A percentile compares a stretch with the other conserved stretches of the same genome.
Evolutionary conservation across 2,888 invertebrate species (phyloP).

Genomic region (Philonicus albiceps): DNA sequence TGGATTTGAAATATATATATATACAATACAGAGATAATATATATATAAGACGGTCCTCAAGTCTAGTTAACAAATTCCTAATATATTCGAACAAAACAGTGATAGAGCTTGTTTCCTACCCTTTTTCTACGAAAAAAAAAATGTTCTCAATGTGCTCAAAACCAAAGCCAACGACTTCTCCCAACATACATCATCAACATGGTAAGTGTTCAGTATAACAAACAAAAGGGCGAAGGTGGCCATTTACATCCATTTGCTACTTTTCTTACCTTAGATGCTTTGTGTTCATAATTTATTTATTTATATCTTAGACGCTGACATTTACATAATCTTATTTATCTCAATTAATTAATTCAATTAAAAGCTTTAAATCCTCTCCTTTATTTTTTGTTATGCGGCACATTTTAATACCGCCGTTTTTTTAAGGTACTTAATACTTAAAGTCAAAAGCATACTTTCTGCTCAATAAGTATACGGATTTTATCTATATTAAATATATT

Average conservation of each 20-base stretch:
- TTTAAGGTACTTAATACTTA: no score
- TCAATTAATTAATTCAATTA: neutral
- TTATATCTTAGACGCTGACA: neutral
- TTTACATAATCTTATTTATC: neutral
- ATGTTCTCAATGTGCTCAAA: slow-evolving; percentile 64
- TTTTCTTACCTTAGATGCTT: neutral
- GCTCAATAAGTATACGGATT: no score
- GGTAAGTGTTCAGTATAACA: slow-evolving; percentile 8
- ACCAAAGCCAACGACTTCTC: slow-evolving; percentile 59
- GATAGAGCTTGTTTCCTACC: neutral
- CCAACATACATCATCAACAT: slow-evolving; percentile 52
- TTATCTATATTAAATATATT: no score
- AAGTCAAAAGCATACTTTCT: no score
- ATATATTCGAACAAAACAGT: slow-evolving; percentile 33
- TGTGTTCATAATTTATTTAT: neutral
- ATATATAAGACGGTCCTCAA: neutral
- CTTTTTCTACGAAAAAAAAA: slow-evolving; percentile 40
- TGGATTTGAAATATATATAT: neutral
- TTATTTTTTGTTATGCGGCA: neutral
- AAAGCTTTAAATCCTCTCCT: neutral
- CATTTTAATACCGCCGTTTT: neutral
- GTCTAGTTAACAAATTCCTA: slow-evolving; percentile 8
- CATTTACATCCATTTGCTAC: neutral
- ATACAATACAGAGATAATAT: no score
- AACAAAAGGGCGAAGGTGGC: neutral